Base-by-base conservation (phyloP, 2,888 invertebrate species). In the Oasisia sp. region DNA sequence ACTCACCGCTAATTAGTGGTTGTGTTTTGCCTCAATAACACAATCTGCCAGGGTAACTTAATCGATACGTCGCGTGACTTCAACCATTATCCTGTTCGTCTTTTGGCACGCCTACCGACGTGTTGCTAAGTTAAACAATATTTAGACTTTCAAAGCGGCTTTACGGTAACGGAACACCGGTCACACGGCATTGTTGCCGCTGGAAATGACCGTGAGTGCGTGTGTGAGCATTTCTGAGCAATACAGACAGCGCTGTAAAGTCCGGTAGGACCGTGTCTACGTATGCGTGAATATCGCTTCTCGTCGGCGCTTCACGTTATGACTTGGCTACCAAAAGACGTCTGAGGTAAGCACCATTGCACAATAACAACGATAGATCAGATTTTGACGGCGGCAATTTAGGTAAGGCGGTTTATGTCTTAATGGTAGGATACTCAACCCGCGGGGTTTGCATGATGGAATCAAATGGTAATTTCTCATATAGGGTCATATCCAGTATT, bases 61-160 rank as follows among this genome's bases (percentile, higher is more conserved):
- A 74, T 74, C 74, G 74, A 74, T 74, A 19, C 27, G 74, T 74
- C 74, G 74, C 74, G 74, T 74, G 74, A n/a, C 74, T 74, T n/a
- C 19, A 7, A 74, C 27, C 74, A 74, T 74, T 74, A 74, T 27
- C 5, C 7, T 74, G 74, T 74, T n/a, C 27, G 2, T 74, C n/a
- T 74, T 74, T 74, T 74, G 74, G 74, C 74, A 74, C 74, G 27
- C 74, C 74, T n/a, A 74, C n/a, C n/a, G 74, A n/a, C n/a, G 74
- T 74, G 74, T 74, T 74, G 74, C 74, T 74, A 74, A 74, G 74
- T 27, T 74, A 74, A n/a, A 74, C 74, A 74, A 74, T 74, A 74
- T 74, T 74, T 74, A 27, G 74, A 74, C 0, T 50, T 50, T 50
- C 38, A 38, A 56, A 56, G 74, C 74, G 27, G 27, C 3, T 74